These are phyloP conservation scores for Pelmatolapia mariae DNA, from an alignment of 2,113 vertebrate genomes.

Conservation along the genomic window DNA sequence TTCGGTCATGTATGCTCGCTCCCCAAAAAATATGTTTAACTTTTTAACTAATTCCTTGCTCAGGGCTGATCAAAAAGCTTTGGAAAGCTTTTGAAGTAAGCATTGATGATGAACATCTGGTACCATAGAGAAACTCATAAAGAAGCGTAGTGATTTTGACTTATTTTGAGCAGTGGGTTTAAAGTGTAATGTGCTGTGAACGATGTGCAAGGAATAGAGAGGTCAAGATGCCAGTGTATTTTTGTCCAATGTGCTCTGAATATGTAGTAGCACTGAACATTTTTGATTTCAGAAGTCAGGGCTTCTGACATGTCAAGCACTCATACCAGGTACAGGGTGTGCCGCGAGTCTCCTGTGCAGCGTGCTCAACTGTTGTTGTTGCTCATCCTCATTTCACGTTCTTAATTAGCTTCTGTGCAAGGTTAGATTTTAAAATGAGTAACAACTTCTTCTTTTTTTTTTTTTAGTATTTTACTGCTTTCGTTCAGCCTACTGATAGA, in stretches of 20 bases:
- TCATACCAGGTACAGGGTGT: not conserved
- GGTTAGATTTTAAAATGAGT: constrained; percentile 14
- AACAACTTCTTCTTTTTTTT: not conserved
- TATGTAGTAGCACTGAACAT: not conserved
- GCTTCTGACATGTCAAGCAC: constrained; percentile 9
- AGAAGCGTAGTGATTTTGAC: not conserved
- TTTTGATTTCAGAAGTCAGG: not conserved
- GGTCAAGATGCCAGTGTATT: not conserved
- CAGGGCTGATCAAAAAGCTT: not conserved
- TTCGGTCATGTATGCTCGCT: not conserved
- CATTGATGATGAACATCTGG: constrained; percentile 8
- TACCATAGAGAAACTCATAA: constrained; percentile 6
- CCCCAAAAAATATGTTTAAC: not conserved
- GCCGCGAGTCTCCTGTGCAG: not conserved
- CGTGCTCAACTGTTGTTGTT: not conserved
- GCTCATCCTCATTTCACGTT: constrained; percentile 37
- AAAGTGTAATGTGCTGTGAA: not conserved
- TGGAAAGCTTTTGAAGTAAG: constrained; percentile 13
- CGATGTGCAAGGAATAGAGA: not conserved
- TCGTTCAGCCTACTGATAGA: constrained; percentile 6
- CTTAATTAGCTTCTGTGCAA: constrained; percentile 44
- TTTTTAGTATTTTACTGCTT: not conserved
- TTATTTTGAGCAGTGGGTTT: not conserved
- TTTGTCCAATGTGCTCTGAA: not conserved
- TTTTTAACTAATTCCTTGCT: constrained; percentile 6